Evolutionary conservation across 1,140 invertebrate species (phyloP).

Genomic region (Pygmarrhopalites habei): DNA sequence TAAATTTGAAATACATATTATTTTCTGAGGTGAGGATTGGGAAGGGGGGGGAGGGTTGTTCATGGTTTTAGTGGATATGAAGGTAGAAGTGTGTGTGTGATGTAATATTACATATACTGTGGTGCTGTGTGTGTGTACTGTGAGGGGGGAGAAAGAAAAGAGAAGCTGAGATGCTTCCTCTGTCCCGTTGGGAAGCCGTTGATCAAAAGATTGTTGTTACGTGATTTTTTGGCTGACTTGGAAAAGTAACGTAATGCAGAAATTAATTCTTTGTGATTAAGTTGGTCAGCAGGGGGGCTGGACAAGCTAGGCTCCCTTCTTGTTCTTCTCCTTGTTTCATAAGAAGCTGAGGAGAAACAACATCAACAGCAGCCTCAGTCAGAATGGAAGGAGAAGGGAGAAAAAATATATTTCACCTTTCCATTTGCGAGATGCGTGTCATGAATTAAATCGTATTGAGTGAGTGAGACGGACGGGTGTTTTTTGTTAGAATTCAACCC

Average conservation of each 20-base stretch:
- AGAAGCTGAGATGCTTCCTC: neutral
- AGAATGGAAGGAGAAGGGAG: neutral
- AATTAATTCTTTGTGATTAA: slow-evolving; percentile 11
- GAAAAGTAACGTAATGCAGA: slow-evolving; percentile 9
- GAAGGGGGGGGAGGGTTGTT: no score
- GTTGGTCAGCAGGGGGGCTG: slow-evolving; percentile 6
- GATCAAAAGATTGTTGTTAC: slow-evolving; percentile 10
- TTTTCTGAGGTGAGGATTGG: no score
- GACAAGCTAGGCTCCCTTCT: no score
- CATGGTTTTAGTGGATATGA: no score
- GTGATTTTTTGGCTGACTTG: slow-evolving; percentile 8
- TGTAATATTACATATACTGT: no score
- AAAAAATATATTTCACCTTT: slow-evolving; percentile 4
- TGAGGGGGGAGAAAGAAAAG: no score
- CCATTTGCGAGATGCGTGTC: slow-evolving; percentile 7
- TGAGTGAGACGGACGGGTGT: neutral
- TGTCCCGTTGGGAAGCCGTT: neutral
- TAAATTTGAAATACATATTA: no score
- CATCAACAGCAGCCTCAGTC: no score
- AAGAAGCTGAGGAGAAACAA: no score
- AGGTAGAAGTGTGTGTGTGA: no score
- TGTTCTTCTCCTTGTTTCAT: neutral
- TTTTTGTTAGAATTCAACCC: no score
- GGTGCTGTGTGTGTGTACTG: no score
- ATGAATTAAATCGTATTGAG: slow-evolving; percentile 8